phyloP scores from a whole-genome alignment of 2,888 invertebrate genomes.

The Eudemis profundana region DNA sequence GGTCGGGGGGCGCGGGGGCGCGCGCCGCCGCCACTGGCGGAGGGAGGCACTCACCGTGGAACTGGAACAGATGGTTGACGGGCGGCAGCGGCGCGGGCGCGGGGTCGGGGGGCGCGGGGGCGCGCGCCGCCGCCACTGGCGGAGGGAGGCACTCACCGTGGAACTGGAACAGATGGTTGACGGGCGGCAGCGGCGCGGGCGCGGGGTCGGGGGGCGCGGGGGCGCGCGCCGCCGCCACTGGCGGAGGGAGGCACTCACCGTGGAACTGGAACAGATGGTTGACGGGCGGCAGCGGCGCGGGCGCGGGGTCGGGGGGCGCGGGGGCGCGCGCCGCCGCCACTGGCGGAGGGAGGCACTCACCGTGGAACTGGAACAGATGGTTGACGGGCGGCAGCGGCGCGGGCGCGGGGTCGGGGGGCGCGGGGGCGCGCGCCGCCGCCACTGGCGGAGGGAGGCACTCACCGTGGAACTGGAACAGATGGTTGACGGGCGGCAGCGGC shows the following conservation, averaged over 20 bases:
- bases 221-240: slow-evolving; percentile 53
- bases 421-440: too few relatives aligned
- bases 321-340: too few relatives aligned
- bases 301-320: too few relatives aligned
- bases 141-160: slow-evolving; percentile 70
- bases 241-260: slow-evolving; percentile 58
- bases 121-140: slow-evolving; percentile 53
- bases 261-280: slow-evolving; percentile 90
- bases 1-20: slow-evolving; percentile 45
- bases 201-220: slow-evolving; percentile 85
- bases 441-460: slow-evolving; percentile 45
- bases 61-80: slow-evolving; percentile 88
- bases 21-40: too few relatives aligned
- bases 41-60: slow-evolving; percentile 76
- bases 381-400: slow-evolving; percentile 81
- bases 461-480: slow-evolving; percentile 90
- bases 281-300: slow-evolving; percentile 74
- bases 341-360: slow-evolving; percentile 58
- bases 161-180: slow-evolving; percentile 89
- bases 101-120: slow-evolving; percentile 83
- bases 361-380: slow-evolving; percentile 89
- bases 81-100: slow-evolving; percentile 81
- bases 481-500: slow-evolving; percentile 84
- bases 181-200: slow-evolving; percentile 78
- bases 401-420: slow-evolving; percentile 86